These are phyloP conservation scores for Istiophorus platypterus DNA, from an alignment of 2,113 vertebrate species.

Conservation along the genomic window DNA sequence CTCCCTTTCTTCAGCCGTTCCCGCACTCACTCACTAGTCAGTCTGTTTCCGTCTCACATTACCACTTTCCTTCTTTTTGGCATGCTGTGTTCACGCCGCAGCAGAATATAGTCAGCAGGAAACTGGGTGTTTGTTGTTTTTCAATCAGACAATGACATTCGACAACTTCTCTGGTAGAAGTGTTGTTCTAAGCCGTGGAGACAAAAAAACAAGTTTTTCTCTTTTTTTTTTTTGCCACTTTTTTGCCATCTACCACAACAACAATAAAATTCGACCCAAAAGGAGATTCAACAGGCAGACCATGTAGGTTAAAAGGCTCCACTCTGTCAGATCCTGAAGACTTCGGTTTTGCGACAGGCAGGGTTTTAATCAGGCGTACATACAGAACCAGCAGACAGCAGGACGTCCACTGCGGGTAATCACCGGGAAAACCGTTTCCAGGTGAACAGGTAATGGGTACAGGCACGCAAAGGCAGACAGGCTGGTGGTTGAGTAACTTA, in stretches of 20 bases:
- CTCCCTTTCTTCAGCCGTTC: not conserved
- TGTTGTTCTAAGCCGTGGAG: not conserved
- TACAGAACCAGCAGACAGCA: not conserved
- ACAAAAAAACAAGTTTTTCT: not conserved
- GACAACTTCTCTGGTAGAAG: not conserved
- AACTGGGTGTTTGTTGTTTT: not conserved
- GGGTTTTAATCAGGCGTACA: not conserved
- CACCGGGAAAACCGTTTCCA: not conserved
- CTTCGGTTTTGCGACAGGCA: not conserved
- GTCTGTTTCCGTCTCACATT: constrained; percentile 11
- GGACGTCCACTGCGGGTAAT: not conserved
- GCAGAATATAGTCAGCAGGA: not conserved
- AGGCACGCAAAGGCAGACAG: not conserved
- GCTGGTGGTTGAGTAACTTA: not conserved
- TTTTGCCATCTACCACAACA: not conserved
- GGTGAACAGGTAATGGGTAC: not conserved
- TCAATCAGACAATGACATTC: not conserved
- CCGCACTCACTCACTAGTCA: not conserved
- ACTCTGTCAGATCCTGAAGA: not conserved
- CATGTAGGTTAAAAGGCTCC: not conserved
- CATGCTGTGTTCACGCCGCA: not conserved
- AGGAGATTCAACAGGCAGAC: not conserved
- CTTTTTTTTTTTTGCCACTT: not conserved
- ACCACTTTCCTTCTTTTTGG: not conserved
- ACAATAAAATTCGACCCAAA: not conserved